phyloP scores from a whole-genome alignment of 2,888 invertebrate genomes.

The Pyrrhopygopsis socrates region DNA sequence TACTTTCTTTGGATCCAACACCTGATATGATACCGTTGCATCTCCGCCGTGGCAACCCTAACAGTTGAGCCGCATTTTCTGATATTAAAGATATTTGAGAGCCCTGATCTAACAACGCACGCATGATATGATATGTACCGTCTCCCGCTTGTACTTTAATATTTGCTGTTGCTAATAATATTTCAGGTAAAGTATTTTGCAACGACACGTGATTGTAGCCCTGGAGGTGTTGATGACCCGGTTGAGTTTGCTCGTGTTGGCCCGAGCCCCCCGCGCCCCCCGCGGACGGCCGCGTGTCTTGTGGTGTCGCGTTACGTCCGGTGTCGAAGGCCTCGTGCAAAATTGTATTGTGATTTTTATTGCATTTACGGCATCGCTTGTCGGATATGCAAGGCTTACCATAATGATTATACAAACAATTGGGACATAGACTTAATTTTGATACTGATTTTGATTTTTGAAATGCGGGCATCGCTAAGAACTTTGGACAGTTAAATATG shows the following conservation, averaged over 20 bases:
- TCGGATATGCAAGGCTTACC: background rate
- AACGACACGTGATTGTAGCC: background rate
- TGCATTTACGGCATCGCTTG: background rate
- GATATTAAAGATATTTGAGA: constrained; percentile 61
- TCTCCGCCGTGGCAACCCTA: constrained; percentile 12
- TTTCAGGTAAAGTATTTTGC: background rate
- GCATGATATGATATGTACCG: constrained; percentile 25
- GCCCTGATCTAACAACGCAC: constrained; percentile 58
- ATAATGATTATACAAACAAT: background rate
- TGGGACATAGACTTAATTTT: background rate
- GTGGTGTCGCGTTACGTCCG: too few species aligned
- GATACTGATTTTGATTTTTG: background rate
- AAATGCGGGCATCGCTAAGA: background rate
- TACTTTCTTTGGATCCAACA: constrained; percentile 55
- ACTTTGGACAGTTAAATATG: background rate
- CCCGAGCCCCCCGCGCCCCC: background rate
- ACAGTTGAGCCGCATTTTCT: constrained; percentile 57
- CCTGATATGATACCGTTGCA: constrained; percentile 50
- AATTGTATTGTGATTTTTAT: background rate
- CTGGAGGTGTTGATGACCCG: background rate
- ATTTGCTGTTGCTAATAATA: constrained; percentile 45
- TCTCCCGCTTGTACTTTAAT: constrained; percentile 47
- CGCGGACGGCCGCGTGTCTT: background rate
- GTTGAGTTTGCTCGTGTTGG: background rate
- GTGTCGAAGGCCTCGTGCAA: background rate